Evolutionary conservation across 2,113 vertebrate genomes (phyloP).

Genomic region (Cinclus mexicanus): DNA sequence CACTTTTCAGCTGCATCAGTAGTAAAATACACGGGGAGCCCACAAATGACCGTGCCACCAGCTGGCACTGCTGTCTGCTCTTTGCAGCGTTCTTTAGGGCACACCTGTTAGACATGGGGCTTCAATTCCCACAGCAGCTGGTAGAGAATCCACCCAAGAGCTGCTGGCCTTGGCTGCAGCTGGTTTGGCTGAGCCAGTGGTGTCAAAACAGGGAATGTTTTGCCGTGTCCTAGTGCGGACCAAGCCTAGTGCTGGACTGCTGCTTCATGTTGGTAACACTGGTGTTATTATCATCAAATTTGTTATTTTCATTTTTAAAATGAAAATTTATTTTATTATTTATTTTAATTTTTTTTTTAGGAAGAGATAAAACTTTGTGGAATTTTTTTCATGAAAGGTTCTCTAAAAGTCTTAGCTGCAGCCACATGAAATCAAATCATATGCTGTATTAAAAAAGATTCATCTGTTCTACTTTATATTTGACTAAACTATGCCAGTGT

Average conservation of each 20-base stretch:
- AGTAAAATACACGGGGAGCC: not conserved
- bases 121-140: not conserved
- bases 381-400: slow-evolving; percentile 75
- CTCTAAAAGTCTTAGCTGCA: slow-evolving; percentile 70
- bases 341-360: not conserved
- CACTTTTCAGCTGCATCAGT: slow-evolving; percentile 22
- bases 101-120: not conserved
- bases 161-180: not conserved
- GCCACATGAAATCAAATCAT: slow-evolving; percentile 72
- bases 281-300: slow-evolving; percentile 74
- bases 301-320: slow-evolving; percentile 65
- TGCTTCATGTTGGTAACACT: slow-evolving; percentile 72
- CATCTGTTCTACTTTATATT: slow-evolving; percentile 75
- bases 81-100: not conserved
- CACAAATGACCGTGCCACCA: not conserved
- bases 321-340: slow-evolving; percentile 19
- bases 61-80: not conserved
- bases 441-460: slow-evolving; percentile 74
- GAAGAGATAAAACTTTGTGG: slow-evolving; percentile 64
- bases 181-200: slow-evolving; percentile 36
- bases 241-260: slow-evolving; percentile 36
- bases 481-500: slow-evolving; percentile 81
- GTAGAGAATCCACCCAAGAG: not conserved
- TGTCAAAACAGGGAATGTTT: slow-evolving; percentile 8
- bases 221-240: slow-evolving; percentile 3